Base-by-base conservation (phyloP, 2,113 vertebrate species). In the Paramormyrops kingsleyae region DNA sequence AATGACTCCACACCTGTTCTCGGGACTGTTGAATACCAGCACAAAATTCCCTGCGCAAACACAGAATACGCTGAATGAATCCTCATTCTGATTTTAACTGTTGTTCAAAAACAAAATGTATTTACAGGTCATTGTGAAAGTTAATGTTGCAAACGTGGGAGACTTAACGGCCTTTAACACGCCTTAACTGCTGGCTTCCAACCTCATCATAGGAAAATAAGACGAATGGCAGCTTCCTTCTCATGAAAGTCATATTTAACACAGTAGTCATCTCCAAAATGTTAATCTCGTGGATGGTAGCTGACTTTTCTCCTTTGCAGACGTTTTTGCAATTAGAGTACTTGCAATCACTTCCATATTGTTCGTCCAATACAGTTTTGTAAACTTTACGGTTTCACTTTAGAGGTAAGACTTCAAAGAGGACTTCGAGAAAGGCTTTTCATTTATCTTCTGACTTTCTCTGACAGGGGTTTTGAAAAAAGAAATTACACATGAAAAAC, bases 61-160 rank as follows among this genome's bases (percentile, higher is more conserved):
- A 97, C 96, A 96, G 96, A 96, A 96, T 94, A 97, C 97, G 97
- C 95, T 97, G 96, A 96, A 97, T 97, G 96, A 94, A 95, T 97
- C 97, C 97, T 97, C 97, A 97, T 97, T 97, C 27, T 42, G 39
- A 96, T 97, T 96, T 96, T 97, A 97, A 96, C 97, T 97, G 97
- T 94, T 97, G 97, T 98, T 97, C 98, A 97, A 87, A 96, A 98
- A 99, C 97, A 99, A 96, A 95, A 96, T 95, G 96, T 98, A 98
- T 98, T 97, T 98, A 99, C 96, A 97, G 94, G 94, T 97, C 96
- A 96, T 97, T 97, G 96, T 97, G 96, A 97, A 97, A 98, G 96
- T 96, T 97, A 97, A 97, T 94, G 95, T 97, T 96, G 97, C 97
- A 95, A 94, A 94, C 98, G 93, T 95, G 94, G 94, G 94, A 91